Evolutionary conservation across 2,797 vertebrate genomes (phyloP), one percentile per base, ranked within the genome.

Genomic region (Alectoris magna): DNA sequence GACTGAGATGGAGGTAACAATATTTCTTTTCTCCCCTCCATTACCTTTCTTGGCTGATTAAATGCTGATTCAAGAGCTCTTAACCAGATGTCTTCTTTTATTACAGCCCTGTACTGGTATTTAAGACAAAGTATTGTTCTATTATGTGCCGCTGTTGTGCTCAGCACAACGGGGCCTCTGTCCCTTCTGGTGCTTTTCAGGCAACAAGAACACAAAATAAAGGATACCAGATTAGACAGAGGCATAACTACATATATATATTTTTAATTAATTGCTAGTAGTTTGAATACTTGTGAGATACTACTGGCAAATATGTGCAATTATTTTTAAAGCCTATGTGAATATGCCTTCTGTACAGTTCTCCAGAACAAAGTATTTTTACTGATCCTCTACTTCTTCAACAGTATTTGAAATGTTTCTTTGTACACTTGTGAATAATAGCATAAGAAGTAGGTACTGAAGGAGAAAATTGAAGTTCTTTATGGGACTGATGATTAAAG

Each of bases 1-100:
- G 62, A 44, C 31, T 56, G 59, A 53, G 43, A 64, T 29, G 34
- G 27, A 81, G 16, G 4, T 10, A 66, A 88, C 56, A n/a, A 12
- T 38, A 49, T 73, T 67, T 70, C 29, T 62, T 83, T 90, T 70
- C 14, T 80, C 24, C 83, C 66, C 22, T 18, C 90, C 66, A 63
- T 92, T 88, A 68, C 44, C 43, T 77, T 67, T 67, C 53, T 62
- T 77, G 76, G 29, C 29, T 90, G 76, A 87, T 93, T 88, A 85
- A 75, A 79, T 62, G 55, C 43, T 80, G n/a, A 79, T 86, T 93
- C 83, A 91, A 91, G 72, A 83, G 69, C 83, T 68, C 73, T 81
- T 87, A 71, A 60, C 22, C 43, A 92, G 36, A 16, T 71, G n/a
- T 24, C 2, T 70, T 71, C 39, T 63, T 0, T 0, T 31, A 31